Percentiles rank a stretch among this genome's conserved stretches.
phyloP scores from a whole-genome alignment of 2,113 vertebrate genomes.

The Clupea harengus region DNA sequence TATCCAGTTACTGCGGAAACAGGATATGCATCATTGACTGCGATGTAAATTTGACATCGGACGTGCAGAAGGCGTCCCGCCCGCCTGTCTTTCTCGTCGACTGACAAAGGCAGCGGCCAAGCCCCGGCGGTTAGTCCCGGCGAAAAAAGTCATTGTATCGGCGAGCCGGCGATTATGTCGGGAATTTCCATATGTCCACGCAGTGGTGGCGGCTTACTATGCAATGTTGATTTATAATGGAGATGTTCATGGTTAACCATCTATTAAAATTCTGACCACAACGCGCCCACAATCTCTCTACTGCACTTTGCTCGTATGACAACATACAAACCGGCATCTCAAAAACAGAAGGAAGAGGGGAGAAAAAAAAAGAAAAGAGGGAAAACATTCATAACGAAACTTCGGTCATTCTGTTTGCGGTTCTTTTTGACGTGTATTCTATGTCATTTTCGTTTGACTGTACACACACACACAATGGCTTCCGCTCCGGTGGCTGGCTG shows the following conservation, averaged over 20 bases:
- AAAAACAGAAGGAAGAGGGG: constrained; percentile 23
- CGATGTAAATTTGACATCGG: constrained; percentile 10
- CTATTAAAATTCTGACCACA: constrained; percentile 51
- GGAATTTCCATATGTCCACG: constrained; percentile 36
- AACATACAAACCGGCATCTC: constrained; percentile 31
- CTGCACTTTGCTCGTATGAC: constrained; percentile 32
- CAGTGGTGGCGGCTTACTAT: constrained; percentile 59
- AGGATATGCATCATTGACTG: constrained; percentile 9
- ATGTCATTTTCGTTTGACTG: constrained; percentile 7
- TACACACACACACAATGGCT: not conserved
- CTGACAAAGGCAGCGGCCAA: not conserved
- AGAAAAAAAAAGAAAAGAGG: not conserved
- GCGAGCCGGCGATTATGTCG: constrained; percentile 22
- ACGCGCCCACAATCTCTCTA: constrained; percentile 39
- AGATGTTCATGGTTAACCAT: constrained; percentile 67
- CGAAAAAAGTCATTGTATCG: constrained; percentile 34
- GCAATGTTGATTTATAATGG: constrained; percentile 74
- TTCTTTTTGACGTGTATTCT: constrained; percentile 6
- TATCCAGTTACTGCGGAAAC: constrained; percentile 13
- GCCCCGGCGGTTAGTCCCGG: not conserved
- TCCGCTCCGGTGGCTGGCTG: not conserved
- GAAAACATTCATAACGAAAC: constrained; percentile 14
- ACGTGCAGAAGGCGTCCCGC: not conserved
- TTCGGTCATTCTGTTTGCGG: constrained; percentile 8
- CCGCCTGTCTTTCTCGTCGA: not conserved